Percentiles rank a stretch among this genome's conserved stretches.
Conservation (phyloP, 2,113 vertebrate genomes). For the Esox niger region DNA sequence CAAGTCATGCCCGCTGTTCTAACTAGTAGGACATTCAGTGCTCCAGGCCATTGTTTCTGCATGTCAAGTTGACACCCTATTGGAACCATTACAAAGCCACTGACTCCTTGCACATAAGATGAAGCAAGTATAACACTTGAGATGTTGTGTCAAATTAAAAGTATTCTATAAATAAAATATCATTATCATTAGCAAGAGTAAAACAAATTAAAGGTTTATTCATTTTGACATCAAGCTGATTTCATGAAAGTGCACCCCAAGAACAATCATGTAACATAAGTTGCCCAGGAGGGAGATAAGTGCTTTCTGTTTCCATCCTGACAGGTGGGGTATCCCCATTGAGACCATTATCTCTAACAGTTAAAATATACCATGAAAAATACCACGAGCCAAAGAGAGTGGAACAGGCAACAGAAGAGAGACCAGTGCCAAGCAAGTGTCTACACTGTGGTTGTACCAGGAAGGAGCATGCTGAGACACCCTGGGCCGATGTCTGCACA, state of each 20-base stretch:
- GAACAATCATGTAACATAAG: neutral
- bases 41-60: neutral
- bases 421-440: too few species aligned
- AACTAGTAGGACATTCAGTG: neutral
- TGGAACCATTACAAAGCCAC: too few species aligned
- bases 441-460: neutral
- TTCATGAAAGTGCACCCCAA: neutral
- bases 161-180: too few species aligned
- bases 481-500: too few species aligned
- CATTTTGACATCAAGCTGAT: neutral
- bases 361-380: conserved; percentile 36
- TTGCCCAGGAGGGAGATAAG: neutral
- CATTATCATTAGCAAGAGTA: neutral
- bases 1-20: neutral
- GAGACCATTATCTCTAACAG: conserved; percentile 35
- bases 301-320: conserved; percentile 14
- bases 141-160: too few species aligned
- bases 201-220: too few species aligned
- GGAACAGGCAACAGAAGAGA: too few species aligned
- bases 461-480: conserved; percentile 7
- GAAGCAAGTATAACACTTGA: too few species aligned
- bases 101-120: too few species aligned
- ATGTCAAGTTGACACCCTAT: neutral
- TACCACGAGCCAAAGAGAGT: conserved; percentile 17
- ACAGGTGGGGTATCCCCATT: conserved; percentile 20